Base-by-base conservation (phyloP, 2,113 vertebrate genomes). In the Clupea harengus region DNA sequence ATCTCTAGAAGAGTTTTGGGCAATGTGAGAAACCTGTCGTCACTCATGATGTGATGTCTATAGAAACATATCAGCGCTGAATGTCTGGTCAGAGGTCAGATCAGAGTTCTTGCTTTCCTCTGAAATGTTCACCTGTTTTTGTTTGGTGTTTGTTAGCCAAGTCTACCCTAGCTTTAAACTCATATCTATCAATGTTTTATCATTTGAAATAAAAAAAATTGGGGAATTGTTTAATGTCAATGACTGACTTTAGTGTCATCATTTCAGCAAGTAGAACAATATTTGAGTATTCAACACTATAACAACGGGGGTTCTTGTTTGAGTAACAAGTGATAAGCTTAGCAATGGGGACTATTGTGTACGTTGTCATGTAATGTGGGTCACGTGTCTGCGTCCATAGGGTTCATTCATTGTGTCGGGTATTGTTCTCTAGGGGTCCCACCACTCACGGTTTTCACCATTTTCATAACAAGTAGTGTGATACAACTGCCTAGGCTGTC, bases 181-280 rank as follows among this genome's bases (percentile, higher is more conserved):
- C 91, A 92, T 93, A 92, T 92, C 92, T 92, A 91, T 82, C 88
- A 87, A 87, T 92, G 91, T 93, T 94, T 93, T 92, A 92, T 93
- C 89, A 88, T 89, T 89, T 93, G 88, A 91, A 93, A 92, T 90
- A 84, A 89, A 94, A 94, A 89, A 85, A 90, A 87, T 89, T 89
- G 91, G 90, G 92, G 89, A 92, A 92, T 15, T 78, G 64, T 28
- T 10, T 75, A 4, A 39, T 13, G 11, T 39, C 72, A 44, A 2
- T 25, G 20, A 75, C n/a, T 25, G 20, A 75, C n/a, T 32, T 39
- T 11, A 78, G 13, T 17, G 10, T 39, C 32, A 78, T 78, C 11
- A 39, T 39, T 78, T 32, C 13, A 20, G 54, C 20, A 60, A 20
- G 18, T 20, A 20, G 18, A 60, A 60, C 22, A 6, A 60, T 60